Base-by-base conservation (phyloP, 2,113 vertebrate species). In the Nothoprocta pentlandii region DNA sequence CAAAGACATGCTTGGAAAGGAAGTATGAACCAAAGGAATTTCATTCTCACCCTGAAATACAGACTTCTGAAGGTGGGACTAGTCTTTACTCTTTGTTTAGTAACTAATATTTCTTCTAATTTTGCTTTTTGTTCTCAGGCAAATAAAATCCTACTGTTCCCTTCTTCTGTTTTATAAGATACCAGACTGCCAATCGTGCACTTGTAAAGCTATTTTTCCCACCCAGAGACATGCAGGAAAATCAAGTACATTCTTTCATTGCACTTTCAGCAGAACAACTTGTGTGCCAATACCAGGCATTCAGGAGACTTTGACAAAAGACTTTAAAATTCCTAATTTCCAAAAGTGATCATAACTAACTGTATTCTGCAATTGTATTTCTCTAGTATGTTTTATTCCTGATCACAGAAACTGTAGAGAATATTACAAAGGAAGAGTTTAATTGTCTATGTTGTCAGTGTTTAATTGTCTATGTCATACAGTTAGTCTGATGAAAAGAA, bases 241-340 rank as follows among this genome's bases (percentile, higher is more conserved):
- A 73, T 53, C 44, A 69, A 36, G 19, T 19, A 14, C 66, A 67
- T 84, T 66, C 42, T 9, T 83, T 61, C 56, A 36, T 3, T 0
- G 44, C 66, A 44, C 30, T 83, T 68, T 82, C 34, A 94, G 26
- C 34, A n/a, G 26, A 80, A 30, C 10, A 76, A 8, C 5, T 69
- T 67, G 12, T 30, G 4, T 75, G 3, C 61, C 6, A 12, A 22
- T 56, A 10, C 11, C 1, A 0, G 12, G 11, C 34, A 67, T 12
- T 62, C 39, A 41, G 41, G 89, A 70, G 15, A 15, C 30, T 59
- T 69, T 51, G 53, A 46, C 11, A 34, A 61, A 87, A 87, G 44
- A 61, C 49, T 7, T 7, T 54, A 69, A 56, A 12, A 17, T 17
- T 66, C 32, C 41, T 47, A 61, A 19, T 32, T 69, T 81, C 47